A percentile compares a stretch with the other conserved stretches of the same genome.
Evolutionary conservation across 2,113 vertebrate genomes (phyloP).

Genomic region (Addax nasomaculatus): DNA sequence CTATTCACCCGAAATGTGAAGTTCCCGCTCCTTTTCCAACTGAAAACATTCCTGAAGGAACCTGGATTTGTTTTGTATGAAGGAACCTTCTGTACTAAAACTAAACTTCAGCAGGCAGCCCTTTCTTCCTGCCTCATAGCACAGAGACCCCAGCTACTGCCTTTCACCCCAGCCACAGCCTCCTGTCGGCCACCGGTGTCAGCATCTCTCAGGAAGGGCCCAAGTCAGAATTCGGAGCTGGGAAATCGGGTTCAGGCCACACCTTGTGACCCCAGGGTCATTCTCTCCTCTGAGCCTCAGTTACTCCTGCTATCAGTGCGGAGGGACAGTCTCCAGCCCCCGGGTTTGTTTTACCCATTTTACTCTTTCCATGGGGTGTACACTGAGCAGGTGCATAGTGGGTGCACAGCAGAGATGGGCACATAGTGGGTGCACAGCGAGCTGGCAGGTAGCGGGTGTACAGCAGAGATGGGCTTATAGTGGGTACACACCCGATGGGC

Average conservation of each 20-base stretch:
- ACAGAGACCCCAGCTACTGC: accelerated
- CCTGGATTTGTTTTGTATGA: background rate
- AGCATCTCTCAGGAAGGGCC: background rate
- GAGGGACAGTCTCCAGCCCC: background rate
- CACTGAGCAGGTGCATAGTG: background rate
- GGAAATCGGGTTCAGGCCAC: too few relatives aligned
- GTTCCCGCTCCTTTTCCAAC: background rate
- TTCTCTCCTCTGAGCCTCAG: background rate
- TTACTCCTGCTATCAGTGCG: too few relatives aligned
- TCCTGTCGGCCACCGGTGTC: background rate
- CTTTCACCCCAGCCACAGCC: accelerated
- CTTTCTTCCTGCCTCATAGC: accelerated
- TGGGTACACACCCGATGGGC: background rate
- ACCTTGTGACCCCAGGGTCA: background rate
- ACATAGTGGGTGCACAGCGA: background rate
- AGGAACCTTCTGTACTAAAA: background rate
- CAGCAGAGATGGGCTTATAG: background rate
- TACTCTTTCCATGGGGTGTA: background rate
- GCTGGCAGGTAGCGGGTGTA: accelerated
- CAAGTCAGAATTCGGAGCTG: background rate
- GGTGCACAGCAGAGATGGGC: background rate
- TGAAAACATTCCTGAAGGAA: background rate
- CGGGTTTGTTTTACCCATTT: background rate
- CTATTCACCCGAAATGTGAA: accelerated
- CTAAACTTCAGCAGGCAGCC: background rate